Evolutionary conservation across 2,888 invertebrate genomes (phyloP).

Genomic region (Thymelicus lineola): DNA sequence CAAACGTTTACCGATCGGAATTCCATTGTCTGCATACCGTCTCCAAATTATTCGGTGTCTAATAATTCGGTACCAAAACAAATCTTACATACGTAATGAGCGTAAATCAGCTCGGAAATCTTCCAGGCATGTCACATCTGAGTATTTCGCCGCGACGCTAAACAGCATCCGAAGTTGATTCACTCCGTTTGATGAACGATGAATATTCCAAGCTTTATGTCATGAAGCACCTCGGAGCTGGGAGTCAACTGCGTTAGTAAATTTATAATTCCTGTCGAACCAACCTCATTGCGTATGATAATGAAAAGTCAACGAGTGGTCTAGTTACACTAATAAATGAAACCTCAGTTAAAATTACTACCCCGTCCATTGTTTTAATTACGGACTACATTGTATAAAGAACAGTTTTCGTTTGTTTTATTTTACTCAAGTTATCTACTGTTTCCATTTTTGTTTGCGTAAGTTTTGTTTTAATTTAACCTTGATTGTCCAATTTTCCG

Average conservation of each 20-base stretch:
- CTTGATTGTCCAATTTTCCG: no score
- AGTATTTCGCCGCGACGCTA: slow-evolving; percentile 52
- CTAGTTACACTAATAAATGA: slow-evolving; percentile 56
- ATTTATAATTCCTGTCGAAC: slow-evolving; percentile 66
- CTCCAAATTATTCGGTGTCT: slow-evolving; percentile 15
- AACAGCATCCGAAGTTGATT: slow-evolving; percentile 52
- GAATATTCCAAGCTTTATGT: slow-evolving; percentile 54
- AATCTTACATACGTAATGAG: slow-evolving; percentile 30
- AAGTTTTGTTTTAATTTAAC: neutral
- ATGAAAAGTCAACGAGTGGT: slow-evolving; percentile 66
- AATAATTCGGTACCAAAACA: slow-evolving; percentile 15
- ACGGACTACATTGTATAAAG: slow-evolving; percentile 37
- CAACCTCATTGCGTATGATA: slow-evolving; percentile 72
- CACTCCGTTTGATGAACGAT: slow-evolving; percentile 54
- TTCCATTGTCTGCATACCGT: slow-evolving; percentile 61
- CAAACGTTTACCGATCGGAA: slow-evolving; percentile 61
- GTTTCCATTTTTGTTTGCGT: neutral
- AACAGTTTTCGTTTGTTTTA: slow-evolving; percentile 23
- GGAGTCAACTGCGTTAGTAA: slow-evolving; percentile 57
- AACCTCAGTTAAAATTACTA: slow-evolving; percentile 42
- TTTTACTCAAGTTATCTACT: neutral
- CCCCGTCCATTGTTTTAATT: slow-evolving; percentile 44
- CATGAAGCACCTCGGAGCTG: slow-evolving; percentile 49
- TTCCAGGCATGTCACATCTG: slow-evolving; percentile 53
- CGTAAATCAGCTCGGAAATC: slow-evolving; percentile 55